These are phyloP conservation scores for Zenarchopterus dispar DNA, from an alignment of 2,797 vertebrate genomes.

Conservation along the genomic window DNA sequence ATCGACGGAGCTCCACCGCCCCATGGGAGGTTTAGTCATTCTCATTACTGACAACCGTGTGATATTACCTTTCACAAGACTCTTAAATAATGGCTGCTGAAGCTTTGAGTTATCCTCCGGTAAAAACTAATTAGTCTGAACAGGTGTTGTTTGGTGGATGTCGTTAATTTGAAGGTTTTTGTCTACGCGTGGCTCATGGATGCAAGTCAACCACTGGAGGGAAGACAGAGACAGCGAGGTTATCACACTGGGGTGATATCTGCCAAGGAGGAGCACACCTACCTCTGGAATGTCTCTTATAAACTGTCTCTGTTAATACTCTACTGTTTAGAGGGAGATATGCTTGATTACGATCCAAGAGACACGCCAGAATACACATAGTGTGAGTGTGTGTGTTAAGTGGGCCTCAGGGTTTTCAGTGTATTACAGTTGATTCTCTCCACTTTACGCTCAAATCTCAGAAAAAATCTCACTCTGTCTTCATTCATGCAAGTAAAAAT, in stretches of 20 bases:
- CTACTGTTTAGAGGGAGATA: conserved; percentile 43
- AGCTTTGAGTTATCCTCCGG: conserved; percentile 65
- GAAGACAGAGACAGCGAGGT: conserved; percentile 46
- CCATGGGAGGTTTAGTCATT: conserved; percentile 62
- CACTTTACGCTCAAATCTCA: conserved; percentile 34
- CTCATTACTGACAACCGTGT: conserved; percentile 56
- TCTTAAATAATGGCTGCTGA: conserved; percentile 69
- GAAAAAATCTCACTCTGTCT: conserved; percentile 24
- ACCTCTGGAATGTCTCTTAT: conserved; percentile 28
- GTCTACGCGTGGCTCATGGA: conserved; percentile 44
- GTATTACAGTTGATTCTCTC: conserved; percentile 38
- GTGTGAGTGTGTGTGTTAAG: conserved; percentile 43
- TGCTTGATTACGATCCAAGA: conserved; percentile 47
- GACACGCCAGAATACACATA: conserved; percentile 45
- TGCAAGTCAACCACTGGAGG: conserved; percentile 4
- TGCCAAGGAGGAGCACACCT: conserved; percentile 16
- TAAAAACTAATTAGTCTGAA: conserved; percentile 78
- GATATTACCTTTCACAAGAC: conserved; percentile 61
- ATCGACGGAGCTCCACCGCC: conserved; percentile 35
- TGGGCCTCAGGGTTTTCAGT: conserved; percentile 44
- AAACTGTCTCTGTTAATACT: conserved; percentile 46
- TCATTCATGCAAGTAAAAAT: conserved; percentile 30
- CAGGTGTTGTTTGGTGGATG: conserved; percentile 79
- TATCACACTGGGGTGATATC: conserved; percentile 32
- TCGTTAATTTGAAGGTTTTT: conserved; percentile 69